phyloP scores from a whole-genome alignment of 2,888 invertebrate genomes.

The Meiosimyza platycephala region DNA sequence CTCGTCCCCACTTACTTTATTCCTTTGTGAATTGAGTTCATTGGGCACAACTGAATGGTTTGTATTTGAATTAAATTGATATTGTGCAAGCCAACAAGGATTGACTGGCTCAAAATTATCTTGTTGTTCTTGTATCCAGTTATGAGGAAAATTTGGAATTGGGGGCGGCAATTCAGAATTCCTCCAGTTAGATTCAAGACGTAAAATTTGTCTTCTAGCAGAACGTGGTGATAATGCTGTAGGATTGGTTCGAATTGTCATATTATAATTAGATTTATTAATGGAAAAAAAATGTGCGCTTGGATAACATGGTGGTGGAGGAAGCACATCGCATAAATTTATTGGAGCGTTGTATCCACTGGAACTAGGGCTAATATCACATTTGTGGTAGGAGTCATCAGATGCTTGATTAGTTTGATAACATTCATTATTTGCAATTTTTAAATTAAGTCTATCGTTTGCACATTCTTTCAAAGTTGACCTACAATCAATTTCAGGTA shows the following conservation, averaged over 20 bases:
- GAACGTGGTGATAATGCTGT: slow-evolving; percentile 54
- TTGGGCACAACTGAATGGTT: not conserved
- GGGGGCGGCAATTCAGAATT: slow-evolving; percentile 49
- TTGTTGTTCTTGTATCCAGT: slow-evolving; percentile 50
- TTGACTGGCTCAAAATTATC: slow-evolving; percentile 10
- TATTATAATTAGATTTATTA: slow-evolving; percentile 48
- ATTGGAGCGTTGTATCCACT: slow-evolving; percentile 68
- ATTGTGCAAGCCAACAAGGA: not conserved
- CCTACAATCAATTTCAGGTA: slow-evolving; percentile 24
- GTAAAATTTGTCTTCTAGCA: slow-evolving; percentile 46
- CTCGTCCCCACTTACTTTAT: slow-evolving; percentile 36
- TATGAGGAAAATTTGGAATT: slow-evolving; percentile 55
- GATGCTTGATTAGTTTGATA: slow-evolving; percentile 46
- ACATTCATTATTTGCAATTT: not conserved
- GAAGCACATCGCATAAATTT: slow-evolving; percentile 75
- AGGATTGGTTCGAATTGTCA: slow-evolving; percentile 57
- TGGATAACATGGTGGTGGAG: slow-evolving; percentile 70
- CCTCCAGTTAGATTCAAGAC: slow-evolving; percentile 50
- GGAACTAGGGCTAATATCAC: slow-evolving; percentile 70
- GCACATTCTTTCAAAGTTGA: slow-evolving; percentile 41
- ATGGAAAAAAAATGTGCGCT: slow-evolving; percentile 44
- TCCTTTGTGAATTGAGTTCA: not conserved
- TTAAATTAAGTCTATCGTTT: not conserved
- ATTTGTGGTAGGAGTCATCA: slow-evolving; percentile 70
- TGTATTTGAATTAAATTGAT: slow-evolving; percentile 9